Base-by-base conservation (phyloP, 2,797 vertebrate species). In the Rhinatrema bivittatum region DNA sequence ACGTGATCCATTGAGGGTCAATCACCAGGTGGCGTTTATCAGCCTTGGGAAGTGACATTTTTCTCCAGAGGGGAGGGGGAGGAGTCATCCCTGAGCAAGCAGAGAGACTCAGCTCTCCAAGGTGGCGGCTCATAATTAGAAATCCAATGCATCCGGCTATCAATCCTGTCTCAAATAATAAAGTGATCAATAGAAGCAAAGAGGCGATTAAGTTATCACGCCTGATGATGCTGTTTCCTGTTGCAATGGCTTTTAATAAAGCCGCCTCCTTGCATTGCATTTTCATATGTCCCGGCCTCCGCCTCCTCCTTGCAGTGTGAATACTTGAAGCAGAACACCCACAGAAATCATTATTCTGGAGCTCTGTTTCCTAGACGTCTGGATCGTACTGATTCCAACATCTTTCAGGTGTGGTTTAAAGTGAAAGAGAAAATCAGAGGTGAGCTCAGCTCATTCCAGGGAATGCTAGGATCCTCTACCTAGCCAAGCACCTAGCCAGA, bases 1-100 rank as follows among this genome's bases (percentile, higher is more conserved):
- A 80, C 76, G 74, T 82, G 79, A 85, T 87, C 76, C 77, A 81
- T 68, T 62, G 75, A 82, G 70, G 70, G 65, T 76, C 74, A 76
- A 77, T 85, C 82, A 78, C 63, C 56, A 53, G 55, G 48, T 42
- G 43, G 45, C 74, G 71, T 77, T 83, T 81, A 84, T 82, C 76
- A 79, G 72, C 60, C 77, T 72, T 64, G 65, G 58, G 65, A 78
- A 74, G 45, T 31, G 53, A 62, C 66, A 4, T 60, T 74, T 76
- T 66, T 58, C 52, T 70, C 32, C 39, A 42, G 33, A 48, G 46
- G 68, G 39, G 60, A 56, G 29, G 49, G 25, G 39, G 57, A 70
- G 55, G 61, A 77, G 71, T 77, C 60, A 68, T 68, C 42, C 23
- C 53, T 58, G 58, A 67, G 54, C 42, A 60, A 64, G 54, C 59